Percentiles rank a stretch among this genome's conserved stretches.
Conservation (phyloP, 2,888 invertebrate species). For the Lasioglossum marginatum region DNA sequence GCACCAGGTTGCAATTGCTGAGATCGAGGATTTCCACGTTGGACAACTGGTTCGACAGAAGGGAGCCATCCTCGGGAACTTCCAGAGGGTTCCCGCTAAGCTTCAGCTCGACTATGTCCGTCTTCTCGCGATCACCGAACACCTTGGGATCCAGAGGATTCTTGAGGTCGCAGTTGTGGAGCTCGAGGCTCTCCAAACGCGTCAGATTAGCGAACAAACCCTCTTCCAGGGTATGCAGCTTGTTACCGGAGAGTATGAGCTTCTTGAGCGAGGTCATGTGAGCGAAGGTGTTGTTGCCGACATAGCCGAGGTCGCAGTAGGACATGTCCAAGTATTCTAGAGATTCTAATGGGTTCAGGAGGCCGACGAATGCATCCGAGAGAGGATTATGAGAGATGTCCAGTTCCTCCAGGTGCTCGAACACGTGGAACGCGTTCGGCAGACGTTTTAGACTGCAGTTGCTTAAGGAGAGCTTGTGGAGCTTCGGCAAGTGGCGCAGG, state of each 20-base stretch:
- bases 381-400: conserved; percentile 90
- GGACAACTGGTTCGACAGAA: conserved; percentile 89
- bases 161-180: conserved; percentile 89
- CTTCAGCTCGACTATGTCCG: conserved; percentile 88
- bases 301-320: conserved; percentile 88
- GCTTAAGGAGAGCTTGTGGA: conserved; percentile 89
- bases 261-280: conserved; percentile 89
- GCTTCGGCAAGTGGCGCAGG: conserved; percentile 87
- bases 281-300: conserved; percentile 88
- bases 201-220: conserved; percentile 89
- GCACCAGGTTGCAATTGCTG: conserved; percentile 88
- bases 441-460: conserved; percentile 88
- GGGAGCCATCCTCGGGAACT: conserved; percentile 86
- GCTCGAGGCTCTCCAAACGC: conserved; percentile 88
- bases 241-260: conserved; percentile 89
- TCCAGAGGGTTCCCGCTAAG: conserved; percentile 89
- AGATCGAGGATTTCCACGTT: conserved; percentile 88
- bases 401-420: conserved; percentile 88
- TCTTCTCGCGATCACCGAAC: conserved; percentile 89
- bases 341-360: conserved; percentile 88
- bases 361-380: conserved; percentile 88
- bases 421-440: conserved; percentile 89
- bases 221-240: conserved; percentile 88
- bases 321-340: conserved; percentile 91
- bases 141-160: conserved; percentile 88